Evolutionary conservation across 2,797 vertebrate species (phyloP), one percentile per base, ranked within the genome.

Genomic region (Rhabdophis nuchalis): DNA sequence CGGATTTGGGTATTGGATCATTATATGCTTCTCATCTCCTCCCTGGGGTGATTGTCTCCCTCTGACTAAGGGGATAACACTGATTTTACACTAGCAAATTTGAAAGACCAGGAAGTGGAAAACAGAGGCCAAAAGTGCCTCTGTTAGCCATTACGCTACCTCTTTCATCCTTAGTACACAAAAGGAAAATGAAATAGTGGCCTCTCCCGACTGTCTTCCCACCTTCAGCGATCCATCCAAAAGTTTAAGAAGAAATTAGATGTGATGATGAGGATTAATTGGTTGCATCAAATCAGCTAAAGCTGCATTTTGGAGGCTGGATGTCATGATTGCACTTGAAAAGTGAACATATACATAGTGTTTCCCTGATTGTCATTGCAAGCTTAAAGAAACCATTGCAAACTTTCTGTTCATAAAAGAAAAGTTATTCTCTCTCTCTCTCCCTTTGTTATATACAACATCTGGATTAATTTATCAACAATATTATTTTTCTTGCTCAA

Each of bases 371-470:
- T 32, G 46, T 90, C 29, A 89, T 91, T 94, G 29, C 46, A 94
- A 95, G 77, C 93, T 93, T 87, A 91, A 92, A 94, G 36, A 29
- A 95, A 95, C 93, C 72, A 8, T 2, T 32, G 14, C 56, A 89
- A 89, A 91, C 86, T 95, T 96, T 95, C 88, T 94, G 23, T 95
- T 95, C 54, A 88, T 23, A 87, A 60, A 89, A 94, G 90, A 90
- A 92, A 85, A 92, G 82, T 53, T 56, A 94, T 95, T 87, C 53
- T 27, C 60, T 85, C 93, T 85, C 93, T 89, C 54, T 85, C 52
- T 50, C n/a, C 91, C 56, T 91, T 95, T 92, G 92, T 95, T 90
- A 50, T 94, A 95, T 95, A 93, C n/a, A 93, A 89, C 41, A 72
- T 91, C 86, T 95, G 90, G 54, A 95, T 87, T 94, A 92, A 94